A percentile compares a stretch with the other conserved stretches of the same genome.
Evolutionary conservation across 2,113 vertebrate species (phyloP).

Genomic region (Orycteropus afer): DNA sequence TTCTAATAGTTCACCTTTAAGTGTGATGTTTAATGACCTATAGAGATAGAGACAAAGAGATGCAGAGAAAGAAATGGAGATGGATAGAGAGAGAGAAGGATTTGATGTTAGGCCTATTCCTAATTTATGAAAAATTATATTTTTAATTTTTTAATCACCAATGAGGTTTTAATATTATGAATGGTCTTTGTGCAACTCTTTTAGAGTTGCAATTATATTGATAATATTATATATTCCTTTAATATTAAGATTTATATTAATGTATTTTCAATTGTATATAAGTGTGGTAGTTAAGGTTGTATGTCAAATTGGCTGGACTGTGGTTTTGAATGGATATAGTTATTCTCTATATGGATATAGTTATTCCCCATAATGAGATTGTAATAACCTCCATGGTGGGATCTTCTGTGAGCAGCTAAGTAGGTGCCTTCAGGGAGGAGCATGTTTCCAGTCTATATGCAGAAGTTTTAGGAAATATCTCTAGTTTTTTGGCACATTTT

Average conservation of each 20-base stretch:
- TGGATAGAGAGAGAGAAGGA: fast-evolving
- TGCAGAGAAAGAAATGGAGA: background rate
- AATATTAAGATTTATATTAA: background rate
- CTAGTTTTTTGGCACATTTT: no score
- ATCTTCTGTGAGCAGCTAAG: no score
- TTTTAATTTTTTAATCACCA: background rate
- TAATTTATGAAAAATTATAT: background rate
- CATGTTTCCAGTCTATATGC: no score
- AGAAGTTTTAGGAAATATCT: no score
- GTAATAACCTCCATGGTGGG: no score
- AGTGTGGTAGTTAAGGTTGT: no score
- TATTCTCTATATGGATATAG: no score
- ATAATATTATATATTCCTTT: background rate
- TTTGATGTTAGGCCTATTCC: background rate
- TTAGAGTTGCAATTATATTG: background rate
- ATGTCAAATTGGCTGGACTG: no score
- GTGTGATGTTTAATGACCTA: background rate
- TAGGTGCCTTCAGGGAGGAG: no score
- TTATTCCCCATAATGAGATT: no score
- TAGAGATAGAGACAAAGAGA: background rate
- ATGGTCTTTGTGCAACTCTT: background rate
- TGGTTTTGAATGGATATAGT: no score
- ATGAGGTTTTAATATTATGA: background rate
- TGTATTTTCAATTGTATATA: background rate
- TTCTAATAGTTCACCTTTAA: background rate